Conservation (phyloP, 2,888 invertebrate genomes). For the Callimorpha dominula region DNA sequence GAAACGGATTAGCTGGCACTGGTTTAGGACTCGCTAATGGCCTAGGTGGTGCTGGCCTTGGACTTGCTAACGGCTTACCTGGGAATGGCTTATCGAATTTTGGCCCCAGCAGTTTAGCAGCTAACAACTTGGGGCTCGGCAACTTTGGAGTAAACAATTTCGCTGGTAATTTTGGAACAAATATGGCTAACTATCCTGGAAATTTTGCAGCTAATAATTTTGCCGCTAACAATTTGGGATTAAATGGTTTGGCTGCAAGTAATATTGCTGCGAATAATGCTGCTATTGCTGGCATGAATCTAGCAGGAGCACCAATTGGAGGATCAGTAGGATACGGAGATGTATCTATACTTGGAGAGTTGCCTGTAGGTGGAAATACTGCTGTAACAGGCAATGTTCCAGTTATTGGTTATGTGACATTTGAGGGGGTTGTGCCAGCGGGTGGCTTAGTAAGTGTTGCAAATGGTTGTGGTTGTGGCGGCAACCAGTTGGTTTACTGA, state of each 20-base stretch:
- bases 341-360: constrained; percentile 65
- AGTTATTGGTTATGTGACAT: constrained; percentile 77
- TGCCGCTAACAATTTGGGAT: constrained; percentile 24
- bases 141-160: constrained; percentile 29
- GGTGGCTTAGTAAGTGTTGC: constrained; percentile 74
- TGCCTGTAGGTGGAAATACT: constrained; percentile 73
- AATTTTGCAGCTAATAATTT: constrained; percentile 26
- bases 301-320: constrained; percentile 9
- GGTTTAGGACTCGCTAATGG: constrained; percentile 13
- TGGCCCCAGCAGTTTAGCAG: constrained; percentile 1
- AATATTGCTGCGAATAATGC: constrained; percentile 25
- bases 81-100: constrained; percentile 10
- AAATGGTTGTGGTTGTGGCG: constrained; percentile 61
- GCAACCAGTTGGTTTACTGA: constrained; percentile 39
- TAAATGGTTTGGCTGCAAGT: constrained; percentile 18
- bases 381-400: constrained; percentile 73
- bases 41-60: background rate
- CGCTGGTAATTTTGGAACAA: constrained; percentile 18
- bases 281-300: constrained; percentile 17
- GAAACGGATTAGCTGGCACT: constrained; percentile 22
- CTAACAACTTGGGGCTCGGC: constrained; percentile 22
- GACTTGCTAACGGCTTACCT: background rate
- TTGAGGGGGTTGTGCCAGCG: constrained; percentile 76
- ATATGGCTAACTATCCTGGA: constrained; percentile 19
- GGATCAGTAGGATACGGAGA: constrained; percentile 64